Evolutionary conservation across 1,140 invertebrate species (phyloP), one percentile per base, ranked within the genome.

Genomic region (Stratiolaelaps scimitus): DNA sequence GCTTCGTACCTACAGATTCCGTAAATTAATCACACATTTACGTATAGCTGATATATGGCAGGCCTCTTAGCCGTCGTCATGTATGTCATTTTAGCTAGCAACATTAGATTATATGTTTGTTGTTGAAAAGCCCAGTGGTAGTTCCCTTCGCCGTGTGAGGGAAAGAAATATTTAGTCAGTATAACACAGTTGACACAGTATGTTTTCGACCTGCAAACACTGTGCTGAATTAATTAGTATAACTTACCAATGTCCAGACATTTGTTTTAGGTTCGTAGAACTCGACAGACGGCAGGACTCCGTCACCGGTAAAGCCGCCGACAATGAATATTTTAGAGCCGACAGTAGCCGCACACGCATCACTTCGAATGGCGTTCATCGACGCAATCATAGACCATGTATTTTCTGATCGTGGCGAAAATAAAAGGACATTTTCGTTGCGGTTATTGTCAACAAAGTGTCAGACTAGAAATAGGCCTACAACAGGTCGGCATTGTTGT

Each of bases 321-420:
- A 60, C 53, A 15, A 60, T 60, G 23, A 60, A 60, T 15, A 60
- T 23, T 26, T 60, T 72, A 68, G 71, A 72, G 40, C 71, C 67
- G 1, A 74, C 60, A 1, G 71, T 40, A 23, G 70, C 67, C n/a
- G 74, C 70, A 65, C 69, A 68, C 6, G 75, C 75, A 66, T 76
- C 75, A 44, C 73, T 74, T 23, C 75, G 66, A 43, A 74, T 68
- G 15, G 69, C 45, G 64, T 73, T 69, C 75, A 76, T 76, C 1
- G 69, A 46, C 19, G 73, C 53, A 17, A 79, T 56, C 6, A 68
- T 43, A 4, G 53, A 64, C 70, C 70, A 71, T 66, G 79, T 78
- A 68, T 80, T 79, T 6, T 69, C 71, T 26, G 60, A 47, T 1
- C 73, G 74, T 20, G n/a, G n/a, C n/a, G n/a, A n/a, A n/a, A n/a